These are phyloP conservation scores for Myocastor coypus DNA, from an alignment of 2,113 vertebrate species.

Conservation along the genomic window DNA sequence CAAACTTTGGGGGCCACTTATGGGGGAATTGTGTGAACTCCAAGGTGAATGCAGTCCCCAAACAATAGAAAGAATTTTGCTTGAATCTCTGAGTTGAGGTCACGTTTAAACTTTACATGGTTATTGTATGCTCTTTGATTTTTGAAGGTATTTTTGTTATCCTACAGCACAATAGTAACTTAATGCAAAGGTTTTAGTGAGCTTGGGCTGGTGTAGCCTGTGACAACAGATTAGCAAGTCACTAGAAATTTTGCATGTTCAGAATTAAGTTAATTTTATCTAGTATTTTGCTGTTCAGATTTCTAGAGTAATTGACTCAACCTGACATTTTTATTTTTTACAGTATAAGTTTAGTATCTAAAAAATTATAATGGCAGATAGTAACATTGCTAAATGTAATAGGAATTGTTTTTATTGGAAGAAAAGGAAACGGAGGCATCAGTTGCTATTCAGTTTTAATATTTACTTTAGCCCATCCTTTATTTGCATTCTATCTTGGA, in stretches of 20 bases:
- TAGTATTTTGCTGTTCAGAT: constrained; percentile 76
- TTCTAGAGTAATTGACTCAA: constrained; percentile 72
- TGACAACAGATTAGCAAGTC: constrained; percentile 77
- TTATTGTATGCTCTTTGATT: constrained; percentile 31
- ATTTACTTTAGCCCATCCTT: constrained; percentile 74
- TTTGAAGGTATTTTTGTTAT: constrained; percentile 70
- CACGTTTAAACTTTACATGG: constrained; percentile 53
- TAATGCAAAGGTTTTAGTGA: constrained; percentile 76
- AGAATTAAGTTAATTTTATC: constrained; percentile 78
- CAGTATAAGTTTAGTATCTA: constrained; percentile 54
- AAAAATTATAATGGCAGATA: constrained; percentile 66
- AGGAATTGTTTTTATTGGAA: constrained; percentile 74
- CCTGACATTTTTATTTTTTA: constrained; percentile 72
- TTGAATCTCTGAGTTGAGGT: constrained; percentile 30
- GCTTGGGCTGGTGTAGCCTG: constrained; percentile 39
- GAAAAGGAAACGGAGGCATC: constrained; percentile 72
- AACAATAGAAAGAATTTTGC: constrained; percentile 75
- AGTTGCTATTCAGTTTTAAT: constrained; percentile 65
- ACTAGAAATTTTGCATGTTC: constrained; percentile 78
- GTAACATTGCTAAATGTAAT: constrained; percentile 67
- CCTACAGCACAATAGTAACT: constrained; percentile 67
- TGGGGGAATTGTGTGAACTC: not conserved
- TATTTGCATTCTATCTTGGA: constrained; percentile 67
- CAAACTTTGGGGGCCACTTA: constrained; percentile 73
- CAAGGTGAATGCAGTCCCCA: constrained; percentile 55